Evolutionary conservation across 2,113 vertebrate species (phyloP).

Genomic region (Poeciliopsis turrubarensis): DNA sequence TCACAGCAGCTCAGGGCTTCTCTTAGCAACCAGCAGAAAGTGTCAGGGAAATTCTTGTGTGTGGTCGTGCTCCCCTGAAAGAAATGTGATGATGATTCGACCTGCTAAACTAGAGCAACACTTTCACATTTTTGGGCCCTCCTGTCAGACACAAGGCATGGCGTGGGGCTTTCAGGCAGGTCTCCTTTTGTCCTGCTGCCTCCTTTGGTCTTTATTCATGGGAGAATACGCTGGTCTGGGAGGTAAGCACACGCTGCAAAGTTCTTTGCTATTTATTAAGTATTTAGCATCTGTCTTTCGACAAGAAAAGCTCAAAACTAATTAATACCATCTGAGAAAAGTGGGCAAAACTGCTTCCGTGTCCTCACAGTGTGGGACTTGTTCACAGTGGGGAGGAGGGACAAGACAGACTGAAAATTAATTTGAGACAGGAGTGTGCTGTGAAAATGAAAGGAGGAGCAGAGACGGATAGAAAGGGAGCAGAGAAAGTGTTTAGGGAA

Average conservation of each 20-base stretch:
- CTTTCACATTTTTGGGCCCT: conserved; percentile 6
- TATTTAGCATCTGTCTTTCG: conserved; percentile 57
- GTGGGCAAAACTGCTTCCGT: conserved; percentile 59
- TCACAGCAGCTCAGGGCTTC: conserved; percentile 74
- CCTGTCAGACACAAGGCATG: conserved; percentile 6
- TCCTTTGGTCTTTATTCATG: conserved; percentile 13
- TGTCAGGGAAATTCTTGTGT: conserved; percentile 64
- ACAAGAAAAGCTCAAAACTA: conserved; percentile 57
- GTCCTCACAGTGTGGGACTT: conserved; percentile 73
- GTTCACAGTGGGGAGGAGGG: conserved; percentile 69
- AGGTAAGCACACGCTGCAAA: conserved; percentile 23
- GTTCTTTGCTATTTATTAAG: conserved; percentile 22
- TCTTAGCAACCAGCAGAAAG: conserved; percentile 75
- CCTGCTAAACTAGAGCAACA: conserved; percentile 37
- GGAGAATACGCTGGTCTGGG: conserved; percentile 16
- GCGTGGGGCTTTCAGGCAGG: conserved; percentile 2
- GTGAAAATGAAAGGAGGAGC: conserved; percentile 49
- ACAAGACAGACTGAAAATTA: conserved; percentile 61
- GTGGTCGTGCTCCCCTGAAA: conserved; percentile 50
- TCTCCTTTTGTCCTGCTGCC: conserved; percentile 2
- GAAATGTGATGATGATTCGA: conserved; percentile 33
- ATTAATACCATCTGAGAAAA: conserved; percentile 65
- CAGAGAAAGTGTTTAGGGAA: conserved; percentile 59
- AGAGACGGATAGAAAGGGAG: conserved; percentile 34
- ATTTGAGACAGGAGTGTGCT: conserved; percentile 61